These are phyloP conservation scores for Erpornis zantholeuca DNA, from an alignment of 2,113 vertebrate genomes.

Conservation along the genomic window DNA sequence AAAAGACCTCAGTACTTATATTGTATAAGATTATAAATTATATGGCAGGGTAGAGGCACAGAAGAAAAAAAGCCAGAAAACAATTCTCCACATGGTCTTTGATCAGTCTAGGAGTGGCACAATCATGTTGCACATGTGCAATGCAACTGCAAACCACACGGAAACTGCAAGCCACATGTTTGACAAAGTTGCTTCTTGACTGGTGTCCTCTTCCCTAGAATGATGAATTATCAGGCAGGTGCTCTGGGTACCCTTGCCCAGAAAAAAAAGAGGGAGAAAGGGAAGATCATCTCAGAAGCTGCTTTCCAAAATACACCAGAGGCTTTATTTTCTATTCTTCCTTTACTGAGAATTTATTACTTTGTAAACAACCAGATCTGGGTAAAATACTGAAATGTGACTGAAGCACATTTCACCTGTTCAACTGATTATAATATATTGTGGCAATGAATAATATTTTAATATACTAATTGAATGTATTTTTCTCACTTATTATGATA, in stretches of 20 bases:
- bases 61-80: background rate
- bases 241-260: background rate
- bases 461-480: conserved; percentile 38
- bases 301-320: background rate
- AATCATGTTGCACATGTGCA: background rate
- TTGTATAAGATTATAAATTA: background rate
- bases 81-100: background rate
- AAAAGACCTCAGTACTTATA: background rate
- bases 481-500: conserved; percentile 23
- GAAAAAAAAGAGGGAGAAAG: background rate
- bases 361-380: background rate
- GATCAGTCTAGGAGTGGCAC: background rate
- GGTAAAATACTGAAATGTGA: background rate
- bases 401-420: background rate
- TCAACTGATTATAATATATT: conserved; percentile 25
- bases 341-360: background rate
- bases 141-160: fast-evolving
- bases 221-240: background rate
- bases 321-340: background rate
- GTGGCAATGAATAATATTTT: background rate
- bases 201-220: background rate
- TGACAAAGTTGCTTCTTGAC: background rate
- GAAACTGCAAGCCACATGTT: background rate
- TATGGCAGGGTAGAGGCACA: background rate
- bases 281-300: background rate